Base-by-base conservation (phyloP, 2,888 invertebrate genomes). In the Morpho deidamia region DNA sequence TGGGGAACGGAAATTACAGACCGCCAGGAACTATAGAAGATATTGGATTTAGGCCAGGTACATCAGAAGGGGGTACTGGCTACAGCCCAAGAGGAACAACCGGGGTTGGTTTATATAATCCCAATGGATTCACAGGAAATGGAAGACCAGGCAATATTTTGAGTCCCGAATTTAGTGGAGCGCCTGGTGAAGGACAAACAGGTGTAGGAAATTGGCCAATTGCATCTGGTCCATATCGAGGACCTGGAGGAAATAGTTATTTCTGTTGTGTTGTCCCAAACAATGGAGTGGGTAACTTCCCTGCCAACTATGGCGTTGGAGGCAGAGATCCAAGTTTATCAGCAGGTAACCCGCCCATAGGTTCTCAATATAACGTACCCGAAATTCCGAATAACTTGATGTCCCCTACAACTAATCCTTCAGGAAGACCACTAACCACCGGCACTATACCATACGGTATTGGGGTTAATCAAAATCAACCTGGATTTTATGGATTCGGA, bases 221-320 rank as follows among this genome's bases (percentile, higher is more conserved):
- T 11, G 62, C 58, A 23, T 59, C 58, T 23, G 63, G 63, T 40
- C 63, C 63, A 8, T 65, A 56, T 32, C 51, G 47, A 11, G 63
- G 60, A 5, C 60, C 63, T 12, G 61, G 54, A 35, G 66, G 66
- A 4, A 62, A 44, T 34, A 62, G 46, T 44, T 56, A 63, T 38
- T 62, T 61, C 49, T 65, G 66, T 46, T 66, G 67, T 53, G 53
- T 59, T 33, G 48, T 63, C 11, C 65, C 67, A 8, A 61, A 56
- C 40, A 49, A 41, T 12, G 50, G 45, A 7, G 53, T 45, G 34
- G 55, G 48, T 42, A 48, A 47, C 23, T 53, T 50, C 50, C 47
- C 58, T 33, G 44, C 38, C 33, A 55, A 35, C 40, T 43, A 37
- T 44, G 32, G 39, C 44, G 10, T 43, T 44, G 44, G 51, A 40